phyloP scores from a whole-genome alignment of 2,888 invertebrate genomes.

The Nematopogon swammerdamellus region DNA sequence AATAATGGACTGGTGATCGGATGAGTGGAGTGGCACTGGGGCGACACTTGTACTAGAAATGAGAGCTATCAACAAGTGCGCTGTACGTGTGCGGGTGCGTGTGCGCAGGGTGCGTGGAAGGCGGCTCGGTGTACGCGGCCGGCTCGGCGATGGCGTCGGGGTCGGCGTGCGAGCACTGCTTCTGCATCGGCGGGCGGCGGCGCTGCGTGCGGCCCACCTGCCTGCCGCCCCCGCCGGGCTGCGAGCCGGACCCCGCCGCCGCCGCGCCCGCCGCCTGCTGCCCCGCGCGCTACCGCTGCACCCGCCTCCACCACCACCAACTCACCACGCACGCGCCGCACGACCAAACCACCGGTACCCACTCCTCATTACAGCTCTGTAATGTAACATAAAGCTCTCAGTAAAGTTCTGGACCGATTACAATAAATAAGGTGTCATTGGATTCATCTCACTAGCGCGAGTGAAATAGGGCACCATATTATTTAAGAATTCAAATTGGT shows the following conservation, averaged over 20 bases:
- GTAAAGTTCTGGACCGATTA: no score
- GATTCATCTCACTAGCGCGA: no score
- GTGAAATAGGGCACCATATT: no score
- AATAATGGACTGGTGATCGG: no score
- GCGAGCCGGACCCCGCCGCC: constrained; percentile 58
- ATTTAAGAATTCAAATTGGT: no score
- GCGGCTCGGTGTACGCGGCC: constrained; percentile 70
- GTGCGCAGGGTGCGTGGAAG: constrained; percentile 65
- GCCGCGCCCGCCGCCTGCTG: constrained; percentile 62
- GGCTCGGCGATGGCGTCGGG: constrained; percentile 81
- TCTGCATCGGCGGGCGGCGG: constrained; percentile 71
- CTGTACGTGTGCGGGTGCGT: no score
- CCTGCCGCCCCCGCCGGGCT: constrained; percentile 70
- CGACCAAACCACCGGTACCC: constrained; percentile 5
- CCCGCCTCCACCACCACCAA: constrained; percentile 16
- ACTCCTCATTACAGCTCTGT: no score
- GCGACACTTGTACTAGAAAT: no score
- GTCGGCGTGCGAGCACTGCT: constrained; percentile 82
- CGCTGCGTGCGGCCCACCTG: constrained; percentile 80
- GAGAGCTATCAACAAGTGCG: no score
- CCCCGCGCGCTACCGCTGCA: constrained; percentile 74
- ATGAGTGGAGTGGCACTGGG: no score
- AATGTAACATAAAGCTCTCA: no score
- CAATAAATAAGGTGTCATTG: no score
- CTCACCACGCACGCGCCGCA: constrained; percentile 6